Evolutionary conservation across 2,797 vertebrate species (phyloP), one percentile per base, ranked within the genome.

Genomic region (Iguana delicatissima): DNA sequence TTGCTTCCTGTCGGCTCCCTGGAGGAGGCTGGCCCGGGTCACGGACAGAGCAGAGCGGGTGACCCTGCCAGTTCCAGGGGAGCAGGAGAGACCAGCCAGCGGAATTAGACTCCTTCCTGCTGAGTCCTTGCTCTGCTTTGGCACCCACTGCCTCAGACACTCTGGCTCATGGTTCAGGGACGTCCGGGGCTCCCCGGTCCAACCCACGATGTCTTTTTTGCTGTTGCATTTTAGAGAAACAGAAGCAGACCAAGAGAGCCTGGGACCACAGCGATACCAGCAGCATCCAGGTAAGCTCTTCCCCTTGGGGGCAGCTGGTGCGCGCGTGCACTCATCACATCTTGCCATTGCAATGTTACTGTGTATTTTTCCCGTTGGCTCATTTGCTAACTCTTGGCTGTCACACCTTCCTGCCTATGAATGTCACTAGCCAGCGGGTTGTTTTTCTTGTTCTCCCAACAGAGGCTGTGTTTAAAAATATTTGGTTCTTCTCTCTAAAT

Each of bases 261-360:
- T 96, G 97, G 95, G 98, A 98, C 95, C 98, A 96, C 93, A 97
- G 96, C 94, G 99, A 99, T 91, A 97, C 97, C 94, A 97, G 97
- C 96, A 99, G 98, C 93, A 96, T 98, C 93, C 97, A 98, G 97
- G 99, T 99, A 97, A 98, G 98, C 26, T 6, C 4, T 26, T 3
- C 42, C 42, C 52, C 55, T 42, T 35, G 7, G 14, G n/a, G 8
- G 20, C 2, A 24, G 20, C 12, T 0, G 1, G 42, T 4, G 42
- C 4, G 42, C 4, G 42, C 4, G 42, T 46, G 42, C 4, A 4
- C 42, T 46, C 42, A 46, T 22, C 16, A 2, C 16, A 2, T 3
- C 26, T 72, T 46, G 35, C 9, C 22, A 29, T 14, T 38, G 46
- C 29, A 13, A 9, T 2, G 29, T 2, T 9, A 0, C 22, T 4